Evolutionary conservation across 2,888 invertebrate genomes (phyloP).

Genomic region (Heliconius ismenius): DNA sequence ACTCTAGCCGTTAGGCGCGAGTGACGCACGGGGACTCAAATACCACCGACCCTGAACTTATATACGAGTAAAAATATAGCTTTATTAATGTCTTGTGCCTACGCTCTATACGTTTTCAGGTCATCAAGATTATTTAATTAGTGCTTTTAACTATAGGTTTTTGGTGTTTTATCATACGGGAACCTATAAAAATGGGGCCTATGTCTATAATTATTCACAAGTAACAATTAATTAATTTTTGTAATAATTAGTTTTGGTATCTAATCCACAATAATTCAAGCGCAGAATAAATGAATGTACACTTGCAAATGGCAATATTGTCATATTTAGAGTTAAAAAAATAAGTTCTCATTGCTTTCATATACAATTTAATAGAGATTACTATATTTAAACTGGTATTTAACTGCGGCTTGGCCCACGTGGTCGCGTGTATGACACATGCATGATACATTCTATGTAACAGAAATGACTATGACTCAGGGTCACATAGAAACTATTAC

Average conservation of each 20-base stretch:
- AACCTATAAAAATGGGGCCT: not conserved
- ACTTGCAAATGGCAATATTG: too few relatives aligned
- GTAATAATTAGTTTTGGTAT: not conserved
- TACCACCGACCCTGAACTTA: constrained; percentile 52
- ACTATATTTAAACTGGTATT: not conserved
- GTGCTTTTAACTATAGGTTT: too few relatives aligned
- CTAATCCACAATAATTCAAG: not conserved
- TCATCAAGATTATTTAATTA: constrained; percentile 25
- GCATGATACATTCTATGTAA: too few relatives aligned
- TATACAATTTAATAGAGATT: not conserved
- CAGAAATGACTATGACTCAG: too few relatives aligned
- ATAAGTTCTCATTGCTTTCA: too few relatives aligned
- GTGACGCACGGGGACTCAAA: constrained; percentile 73
- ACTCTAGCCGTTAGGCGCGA: constrained; percentile 63
- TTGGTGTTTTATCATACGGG: not conserved
- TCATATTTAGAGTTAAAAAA: too few relatives aligned
- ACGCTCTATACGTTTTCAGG: constrained; percentile 39
- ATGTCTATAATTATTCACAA: not conserved
- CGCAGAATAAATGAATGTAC: not conserved
- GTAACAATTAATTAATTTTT: not conserved
- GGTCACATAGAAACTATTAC: too few relatives aligned
- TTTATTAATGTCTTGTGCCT: constrained; percentile 57
- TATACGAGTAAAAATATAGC: constrained; percentile 62
- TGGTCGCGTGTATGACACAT: not conserved
- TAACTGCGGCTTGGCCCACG: not conserved